These are phyloP conservation scores for Hyles euphorbiae DNA, from an alignment of 1,140 invertebrate genomes.

Conservation along the genomic window DNA sequence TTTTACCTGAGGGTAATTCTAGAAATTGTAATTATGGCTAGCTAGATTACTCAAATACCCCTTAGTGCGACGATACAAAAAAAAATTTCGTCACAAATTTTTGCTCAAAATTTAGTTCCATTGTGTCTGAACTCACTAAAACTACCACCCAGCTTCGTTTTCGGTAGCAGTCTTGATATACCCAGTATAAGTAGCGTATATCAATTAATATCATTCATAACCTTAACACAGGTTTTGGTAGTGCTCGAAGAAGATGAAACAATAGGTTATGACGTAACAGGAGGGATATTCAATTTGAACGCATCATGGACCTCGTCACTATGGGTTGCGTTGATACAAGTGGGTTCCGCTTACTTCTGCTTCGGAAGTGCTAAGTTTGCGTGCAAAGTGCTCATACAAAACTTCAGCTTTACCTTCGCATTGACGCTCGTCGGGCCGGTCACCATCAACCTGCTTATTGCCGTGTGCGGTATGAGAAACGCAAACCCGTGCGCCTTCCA, in stretches of 20 bases:
- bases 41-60: no score
- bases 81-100: no score
- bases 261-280: slow-evolving; percentile 80
- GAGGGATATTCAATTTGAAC: slow-evolving; percentile 79
- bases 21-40: no score
- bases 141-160: no score
- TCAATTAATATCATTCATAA: no score
- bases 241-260: slow-evolving; percentile 66
- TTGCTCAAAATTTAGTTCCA: no score
- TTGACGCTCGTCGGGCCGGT: slow-evolving; percentile 94
- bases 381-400: slow-evolving; percentile 97
- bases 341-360: slow-evolving; percentile 86
- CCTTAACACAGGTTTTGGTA: no score
- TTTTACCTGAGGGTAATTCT: no score
- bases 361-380: slow-evolving; percentile 94
- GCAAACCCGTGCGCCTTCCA: slow-evolving; percentile 91
- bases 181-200: no score
- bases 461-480: slow-evolving; percentile 88
- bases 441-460: slow-evolving; percentile 90
- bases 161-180: no score
- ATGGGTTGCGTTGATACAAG: slow-evolving; percentile 88
- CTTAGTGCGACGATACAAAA: no score
- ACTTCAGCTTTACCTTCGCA: slow-evolving; percentile 96
- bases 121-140: no score
- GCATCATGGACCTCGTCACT: slow-evolving; percentile 81